A percentile compares a stretch with the other conserved stretches of the same genome.
Conservation (phyloP, 2,797 vertebrate species). For the Xiphophorus birchmanni region DNA sequence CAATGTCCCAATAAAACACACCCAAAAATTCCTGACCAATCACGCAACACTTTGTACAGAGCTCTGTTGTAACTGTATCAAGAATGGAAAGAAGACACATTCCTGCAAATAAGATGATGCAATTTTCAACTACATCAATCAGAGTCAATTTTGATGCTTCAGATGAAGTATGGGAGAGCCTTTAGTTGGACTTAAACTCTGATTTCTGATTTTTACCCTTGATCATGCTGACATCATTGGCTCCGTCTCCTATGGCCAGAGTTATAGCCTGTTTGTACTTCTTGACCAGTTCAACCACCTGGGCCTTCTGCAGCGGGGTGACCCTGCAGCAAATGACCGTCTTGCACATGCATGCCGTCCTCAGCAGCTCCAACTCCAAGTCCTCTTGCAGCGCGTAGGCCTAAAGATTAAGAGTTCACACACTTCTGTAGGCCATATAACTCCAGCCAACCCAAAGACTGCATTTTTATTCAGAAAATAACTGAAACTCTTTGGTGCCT, state of each 20-base stretch:
- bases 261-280: constrained; percentile 91
- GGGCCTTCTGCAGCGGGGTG: constrained; percentile 94
- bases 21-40: neutral
- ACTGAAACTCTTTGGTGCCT: neutral
- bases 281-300: constrained; percentile 94
- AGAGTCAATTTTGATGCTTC: neutral
- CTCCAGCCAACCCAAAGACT: neutral
- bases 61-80: neutral
- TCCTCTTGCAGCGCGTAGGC: constrained; percentile 86
- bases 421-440: neutral
- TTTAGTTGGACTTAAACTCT: neutral
- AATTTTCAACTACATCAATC: neutral
- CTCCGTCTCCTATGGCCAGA: constrained; percentile 91
- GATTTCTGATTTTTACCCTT: constrained; percentile 79
- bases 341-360: constrained; percentile 90
- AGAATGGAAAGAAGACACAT: neutral
- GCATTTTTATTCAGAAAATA: neutral
- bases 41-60: neutral
- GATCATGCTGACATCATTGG: constrained; percentile 97
- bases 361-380: constrained; percentile 87
- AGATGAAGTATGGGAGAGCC: neutral
- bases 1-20: too few species aligned
- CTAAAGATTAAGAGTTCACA: constrained; percentile 60
- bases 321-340: constrained; percentile 94
- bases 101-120: neutral